Evolutionary conservation across 2,797 vertebrate genomes (phyloP).

Genomic region (Telmatherina bonti): DNA sequence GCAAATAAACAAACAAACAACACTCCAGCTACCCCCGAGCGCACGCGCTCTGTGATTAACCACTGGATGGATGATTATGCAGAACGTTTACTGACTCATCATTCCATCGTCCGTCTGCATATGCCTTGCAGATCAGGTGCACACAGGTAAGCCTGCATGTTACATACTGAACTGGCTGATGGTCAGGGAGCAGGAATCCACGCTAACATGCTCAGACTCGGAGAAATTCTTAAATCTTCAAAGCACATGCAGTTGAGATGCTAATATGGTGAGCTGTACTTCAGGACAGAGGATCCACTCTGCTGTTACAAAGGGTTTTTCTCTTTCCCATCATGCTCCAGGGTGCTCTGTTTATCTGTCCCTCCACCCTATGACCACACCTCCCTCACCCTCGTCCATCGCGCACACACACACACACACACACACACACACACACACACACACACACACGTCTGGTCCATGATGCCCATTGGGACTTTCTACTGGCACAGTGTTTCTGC

Average conservation of each 20-base stretch:
- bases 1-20: slow-evolving; percentile 56
- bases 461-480: too few species aligned
- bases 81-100: slow-evolving; percentile 25
- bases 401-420: too few species aligned
- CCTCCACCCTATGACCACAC: background rate
- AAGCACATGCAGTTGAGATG: slow-evolving; percentile 74
- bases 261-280: slow-evolving; percentile 78
- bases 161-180: slow-evolving; percentile 3
- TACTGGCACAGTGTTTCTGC: too few species aligned
- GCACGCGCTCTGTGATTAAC: slow-evolving; percentile 13
- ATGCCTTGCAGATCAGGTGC: background rate
- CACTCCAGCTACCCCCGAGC: slow-evolving; percentile 36
- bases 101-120: background rate
- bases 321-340: slow-evolving; percentile 55
- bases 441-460: too few species aligned
- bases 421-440: too few species aligned
- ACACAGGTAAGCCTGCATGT: slow-evolving; percentile 14
- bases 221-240: slow-evolving; percentile 76
- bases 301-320: slow-evolving; percentile 65
- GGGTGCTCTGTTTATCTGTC: slow-evolving; percentile 77
- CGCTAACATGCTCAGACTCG: slow-evolving; percentile 50
- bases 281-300: slow-evolving; percentile 72
- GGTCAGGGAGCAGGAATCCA: slow-evolving; percentile 38
- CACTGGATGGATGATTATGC: slow-evolving; percentile 31
- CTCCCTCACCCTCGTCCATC: too few species aligned